These are phyloP conservation scores for Mongoloraphidia duomilia DNA, from an alignment of 2,888 invertebrate species.

Conservation along the genomic window DNA sequence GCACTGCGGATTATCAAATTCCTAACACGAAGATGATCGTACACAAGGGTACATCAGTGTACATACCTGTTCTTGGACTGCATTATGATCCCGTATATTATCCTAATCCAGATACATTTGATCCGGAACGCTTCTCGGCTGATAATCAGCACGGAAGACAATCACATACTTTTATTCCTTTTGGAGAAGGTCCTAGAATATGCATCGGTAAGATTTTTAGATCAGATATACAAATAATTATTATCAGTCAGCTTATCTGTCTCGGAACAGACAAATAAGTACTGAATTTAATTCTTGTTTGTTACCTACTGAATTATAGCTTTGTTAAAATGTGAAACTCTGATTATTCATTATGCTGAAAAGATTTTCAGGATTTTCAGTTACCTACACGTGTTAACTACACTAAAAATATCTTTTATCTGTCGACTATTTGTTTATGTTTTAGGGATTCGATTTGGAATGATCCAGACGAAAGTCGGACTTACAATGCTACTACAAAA, in stretches of 20 bases:
- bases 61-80: slow-evolving; percentile 18
- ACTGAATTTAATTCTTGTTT: too few relatives aligned
- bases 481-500: slow-evolving; percentile 1
- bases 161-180: slow-evolving; percentile 14
- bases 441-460: slow-evolving; percentile 2
- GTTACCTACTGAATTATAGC: too few relatives aligned
- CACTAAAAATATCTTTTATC: too few relatives aligned
- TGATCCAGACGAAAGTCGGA: slow-evolving; percentile 5
- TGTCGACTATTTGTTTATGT: not conserved
- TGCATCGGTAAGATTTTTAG: slow-evolving; percentile 17
- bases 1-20: slow-evolving; percentile 8
- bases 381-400: too few relatives aligned
- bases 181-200: slow-evolving; percentile 20
- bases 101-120: slow-evolving; percentile 21
- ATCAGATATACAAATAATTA: too few relatives aligned
- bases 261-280: too few relatives aligned
- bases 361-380: too few relatives aligned
- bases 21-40: slow-evolving; percentile 8
- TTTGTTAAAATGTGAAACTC: too few relatives aligned
- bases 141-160: slow-evolving; percentile 12
- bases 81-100: slow-evolving; percentile 22
- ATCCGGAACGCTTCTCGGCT: slow-evolving; percentile 18
- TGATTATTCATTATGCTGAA: too few relatives aligned
- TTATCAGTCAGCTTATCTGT: too few relatives aligned
- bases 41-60: slow-evolving; percentile 9